Conservation (phyloP, 2,888 invertebrate species). For the Acanthosoma haemorrhoidale region DNA sequence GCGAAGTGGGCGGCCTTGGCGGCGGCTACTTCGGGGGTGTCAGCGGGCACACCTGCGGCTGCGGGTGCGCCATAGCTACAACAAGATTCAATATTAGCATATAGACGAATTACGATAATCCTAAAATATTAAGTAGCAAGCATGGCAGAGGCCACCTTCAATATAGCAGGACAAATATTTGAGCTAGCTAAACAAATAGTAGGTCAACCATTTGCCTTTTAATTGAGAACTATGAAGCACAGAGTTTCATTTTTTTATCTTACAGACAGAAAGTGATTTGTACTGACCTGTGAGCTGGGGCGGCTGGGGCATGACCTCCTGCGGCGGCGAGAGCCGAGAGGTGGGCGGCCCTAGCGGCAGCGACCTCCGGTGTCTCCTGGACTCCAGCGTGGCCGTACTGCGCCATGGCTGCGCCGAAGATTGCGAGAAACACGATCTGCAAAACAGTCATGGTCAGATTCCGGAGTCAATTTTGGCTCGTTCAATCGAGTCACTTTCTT, state of each 20-base stretch:
- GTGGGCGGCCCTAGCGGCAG: slow-evolving; percentile 40
- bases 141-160: too few relatives aligned
- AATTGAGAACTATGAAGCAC: too few relatives aligned
- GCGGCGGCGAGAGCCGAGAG: slow-evolving; percentile 32
- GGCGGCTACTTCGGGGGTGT: slow-evolving; percentile 41
- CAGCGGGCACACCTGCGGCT: slow-evolving; percentile 35
- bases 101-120: too few relatives aligned
- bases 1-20: slow-evolving; percentile 40
- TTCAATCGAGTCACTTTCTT: too few relatives aligned
- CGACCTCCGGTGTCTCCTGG: slow-evolving; percentile 39
- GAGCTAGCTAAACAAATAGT: too few relatives aligned
- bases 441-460: too few relatives aligned
- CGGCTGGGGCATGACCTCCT: slow-evolving; percentile 22
- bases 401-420: slow-evolving; percentile 34
- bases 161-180: too few relatives aligned
- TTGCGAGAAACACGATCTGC: slow-evolving; percentile 36
- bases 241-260: too few relatives aligned
- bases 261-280: too few relatives aligned
- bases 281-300: slow-evolving; percentile 1
- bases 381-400: slow-evolving; percentile 32
- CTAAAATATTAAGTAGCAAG: too few relatives aligned
- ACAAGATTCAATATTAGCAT: background rate
- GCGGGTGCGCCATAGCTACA: slow-evolving; percentile 20
- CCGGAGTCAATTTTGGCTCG: too few relatives aligned
- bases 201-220: too few relatives aligned